Evolutionary conservation across 35 echinoderm and acorn worm genomes (phyloP), one percentile per base, ranked within the genome.

Genomic region (Hemicentrotus pulcherrimus): DNA sequence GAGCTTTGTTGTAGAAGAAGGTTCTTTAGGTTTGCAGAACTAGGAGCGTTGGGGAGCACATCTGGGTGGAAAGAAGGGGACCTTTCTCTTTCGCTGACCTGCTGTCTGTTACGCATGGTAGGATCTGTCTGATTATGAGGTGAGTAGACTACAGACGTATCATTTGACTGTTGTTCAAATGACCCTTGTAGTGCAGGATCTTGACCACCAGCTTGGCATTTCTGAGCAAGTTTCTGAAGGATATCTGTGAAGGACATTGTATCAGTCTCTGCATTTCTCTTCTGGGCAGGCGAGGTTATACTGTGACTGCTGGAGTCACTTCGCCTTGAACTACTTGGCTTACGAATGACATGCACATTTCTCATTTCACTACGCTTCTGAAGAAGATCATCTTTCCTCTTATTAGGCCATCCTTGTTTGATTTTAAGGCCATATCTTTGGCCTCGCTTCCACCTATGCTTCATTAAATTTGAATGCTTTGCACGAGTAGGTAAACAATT

Each of bases 221-320:
- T 47, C 46, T 93, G 32, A 58, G 91, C 91, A 50, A 93, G 15
- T 93, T 93, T 93, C 91, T 93, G 91, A 32, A 93, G 48, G 46
- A 93, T 93, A 58, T 93, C 91, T n/a, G 91, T 93, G n/a, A 93
- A 93, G 10, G 91, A 93, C 91, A 93, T 93, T 47, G 46, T 93
- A 47, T 93, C 91, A 50, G 91, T 31, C 24, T 90, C 88, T 41
- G 33, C 32, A 32, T 13, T 90, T 45, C 32, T 33, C 24, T 28
- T 41, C 11, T 90, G 12, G 9, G 88, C 46, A 90, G 32, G 12
- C 13, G 88, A 90, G 32, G 46, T 47, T 15, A 16, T 32, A 90
- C 32, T 47, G 32, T 90, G 31, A 90, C 32, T 22, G 32, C 46
- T 15, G 31, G 46, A 18, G 18, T 90, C 88, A 90, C 9, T 90